Evolutionary conservation across 2,888 invertebrate genomes (phyloP), one percentile per base, ranked within the genome.

Genomic region (Sminthurides aquaticus): DNA sequence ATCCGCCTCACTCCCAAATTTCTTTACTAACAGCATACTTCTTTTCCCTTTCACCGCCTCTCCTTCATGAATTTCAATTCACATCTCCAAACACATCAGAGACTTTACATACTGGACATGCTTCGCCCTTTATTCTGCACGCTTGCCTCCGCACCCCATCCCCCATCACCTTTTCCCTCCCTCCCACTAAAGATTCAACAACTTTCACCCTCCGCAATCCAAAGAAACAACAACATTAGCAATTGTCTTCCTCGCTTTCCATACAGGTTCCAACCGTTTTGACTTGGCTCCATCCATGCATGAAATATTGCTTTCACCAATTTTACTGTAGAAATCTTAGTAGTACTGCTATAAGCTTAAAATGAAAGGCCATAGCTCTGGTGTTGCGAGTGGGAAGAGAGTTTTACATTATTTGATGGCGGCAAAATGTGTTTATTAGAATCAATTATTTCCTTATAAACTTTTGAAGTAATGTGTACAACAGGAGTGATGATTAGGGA

Each of bases 391-490:
- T 43, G 18, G 8, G 18, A 43, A 43, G 11, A 43, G 11, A 43
- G 43, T 43, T 43, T 43, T 43, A 11, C 43, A 43, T 43, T 18
- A 43, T 18, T 18, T 43, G 11, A 11, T 43, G 11, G 43, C 43
- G 43, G 43, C 43, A 43, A 11, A 34, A 34, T 5, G 5, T 34
- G 15, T 34, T 34, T 34, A 34, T 34, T 15, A 15, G 43, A 48
- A 34, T 62, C 34, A 54, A 62, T 54, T 27, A 54, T 61, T 54
- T 55, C 28, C 55, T 20, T 55, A 11, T 34, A 34, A 34, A 34
- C 43, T 11, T 34, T 34, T n/a, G 15, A 11, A 34, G 15, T 34
- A 15, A 5, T 34, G 43, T 34, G 43, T 34, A 34, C 15, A 34
- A n/a, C n/a, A n/a, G n/a, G n/a, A n/a, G n/a, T n/a, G n/a, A n/a